phyloP scores from a whole-genome alignment of 2,888 invertebrate species.

The Ennomos erosarius region DNA sequence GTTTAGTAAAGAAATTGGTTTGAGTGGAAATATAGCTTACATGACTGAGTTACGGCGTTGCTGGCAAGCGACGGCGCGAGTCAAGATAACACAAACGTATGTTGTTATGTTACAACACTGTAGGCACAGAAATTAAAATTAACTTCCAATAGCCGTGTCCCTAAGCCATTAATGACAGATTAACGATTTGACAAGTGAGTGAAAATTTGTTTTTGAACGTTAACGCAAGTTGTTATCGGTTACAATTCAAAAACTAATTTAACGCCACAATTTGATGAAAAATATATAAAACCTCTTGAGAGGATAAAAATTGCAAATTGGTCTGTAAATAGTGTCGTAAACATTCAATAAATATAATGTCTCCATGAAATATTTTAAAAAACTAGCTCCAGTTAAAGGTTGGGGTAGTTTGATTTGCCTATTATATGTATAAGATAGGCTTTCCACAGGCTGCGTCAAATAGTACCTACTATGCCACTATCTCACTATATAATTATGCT shows the following conservation, averaged over 20 bases:
- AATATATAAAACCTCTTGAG: not conserved
- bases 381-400: no score
- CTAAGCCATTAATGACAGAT: constrained; percentile 64
- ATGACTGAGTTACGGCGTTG: no score
- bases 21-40: no score
- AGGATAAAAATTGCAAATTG: not conserved
- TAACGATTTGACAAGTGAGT: constrained; percentile 79
- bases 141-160: constrained; percentile 73
- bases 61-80: not conserved
- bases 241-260: constrained; percentile 58
- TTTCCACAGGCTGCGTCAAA: no score
- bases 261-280: constrained; percentile 37
- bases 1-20: no score
- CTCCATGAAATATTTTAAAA: no score
- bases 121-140: constrained; percentile 53
- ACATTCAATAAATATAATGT: no score
- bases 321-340: no score
- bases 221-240: constrained; percentile 54
- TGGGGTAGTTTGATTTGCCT: no score
- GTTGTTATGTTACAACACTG: constrained; percentile 13
- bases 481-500: no score
- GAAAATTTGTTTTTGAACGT: constrained; percentile 73
- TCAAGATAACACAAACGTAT: constrained; percentile 29
- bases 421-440: no score
- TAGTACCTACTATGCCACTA: no score